Conservation (phyloP, 2,797 vertebrate species). For the Anabas testudineus region DNA sequence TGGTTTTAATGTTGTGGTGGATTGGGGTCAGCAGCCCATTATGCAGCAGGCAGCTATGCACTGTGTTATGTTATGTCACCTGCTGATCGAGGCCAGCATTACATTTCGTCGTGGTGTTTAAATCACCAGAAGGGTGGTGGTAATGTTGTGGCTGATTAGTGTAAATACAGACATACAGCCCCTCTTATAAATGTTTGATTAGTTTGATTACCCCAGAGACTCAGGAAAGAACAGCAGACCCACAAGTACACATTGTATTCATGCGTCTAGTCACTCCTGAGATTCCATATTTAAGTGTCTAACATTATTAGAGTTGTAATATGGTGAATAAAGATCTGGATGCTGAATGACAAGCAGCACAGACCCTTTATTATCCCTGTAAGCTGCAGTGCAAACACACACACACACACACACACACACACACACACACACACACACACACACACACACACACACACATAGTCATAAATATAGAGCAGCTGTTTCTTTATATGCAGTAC, state of each 20-base stretch:
- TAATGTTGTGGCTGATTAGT: too few relatives aligned
- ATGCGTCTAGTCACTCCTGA: not conserved
- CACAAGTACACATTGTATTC: not conserved
- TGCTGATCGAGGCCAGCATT: too few relatives aligned
- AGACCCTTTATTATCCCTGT: not conserved
- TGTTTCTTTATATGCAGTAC: not conserved
- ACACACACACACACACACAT: not conserved
- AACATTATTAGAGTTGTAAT: slow-evolving; percentile 9
- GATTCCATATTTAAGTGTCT: not conserved
- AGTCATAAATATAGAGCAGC: slow-evolving; percentile 4
- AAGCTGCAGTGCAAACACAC: not conserved
- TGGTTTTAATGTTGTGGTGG: too few relatives aligned
- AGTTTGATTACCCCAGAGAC: too few relatives aligned
- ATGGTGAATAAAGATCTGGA: slow-evolving; percentile 5
- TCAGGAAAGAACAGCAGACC: too few relatives aligned
- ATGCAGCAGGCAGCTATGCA: too few relatives aligned
- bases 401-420: not conserved
- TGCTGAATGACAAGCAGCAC: slow-evolving; percentile 1
- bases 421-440: not conserved
- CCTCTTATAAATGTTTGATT: too few relatives aligned
- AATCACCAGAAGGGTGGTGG: too few relatives aligned
- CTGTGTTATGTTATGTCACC: too few relatives aligned
- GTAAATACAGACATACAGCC: too few relatives aligned
- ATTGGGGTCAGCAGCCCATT: too few relatives aligned
- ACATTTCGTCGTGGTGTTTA: too few relatives aligned